phyloP scores from a whole-genome alignment of 2,797 vertebrate species.

The Cephalopachus bancanus region DNA sequence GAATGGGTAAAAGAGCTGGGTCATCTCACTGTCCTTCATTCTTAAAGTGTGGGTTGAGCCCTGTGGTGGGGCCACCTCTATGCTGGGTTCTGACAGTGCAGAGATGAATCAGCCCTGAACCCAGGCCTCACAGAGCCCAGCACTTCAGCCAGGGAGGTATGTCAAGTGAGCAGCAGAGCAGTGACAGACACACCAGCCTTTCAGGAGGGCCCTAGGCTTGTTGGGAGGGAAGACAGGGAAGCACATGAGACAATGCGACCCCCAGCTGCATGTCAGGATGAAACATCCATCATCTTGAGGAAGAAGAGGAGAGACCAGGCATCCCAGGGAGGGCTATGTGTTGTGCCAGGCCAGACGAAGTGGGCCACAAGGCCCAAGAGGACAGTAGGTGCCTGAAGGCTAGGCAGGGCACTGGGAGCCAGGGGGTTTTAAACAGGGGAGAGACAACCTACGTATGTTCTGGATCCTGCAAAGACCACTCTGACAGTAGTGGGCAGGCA shows the following conservation, averaged over 20 bases:
- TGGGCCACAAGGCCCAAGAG: background rate
- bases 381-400: background rate
- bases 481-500: background rate
- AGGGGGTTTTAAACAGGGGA: background rate
- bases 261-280: background rate
- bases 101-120: background rate
- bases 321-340: background rate
- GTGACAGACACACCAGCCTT: accelerated
- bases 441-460: background rate
- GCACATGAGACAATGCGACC: background rate
- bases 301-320: background rate
- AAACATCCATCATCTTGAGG: background rate
- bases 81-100: background rate
- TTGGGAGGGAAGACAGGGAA: background rate
- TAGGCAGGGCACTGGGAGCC: background rate
- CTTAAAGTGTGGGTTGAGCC: background rate
- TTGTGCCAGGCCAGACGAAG: background rate
- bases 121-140: background rate
- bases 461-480: background rate
- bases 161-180: background rate
- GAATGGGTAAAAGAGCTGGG: background rate
- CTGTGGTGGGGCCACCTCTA: background rate
- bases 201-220: background rate
- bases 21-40: background rate
- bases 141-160: background rate